Evolutionary conservation across 2,888 invertebrate genomes (phyloP), one percentile per base, ranked within the genome.

Genomic region (Frankliniella fusca): DNA sequence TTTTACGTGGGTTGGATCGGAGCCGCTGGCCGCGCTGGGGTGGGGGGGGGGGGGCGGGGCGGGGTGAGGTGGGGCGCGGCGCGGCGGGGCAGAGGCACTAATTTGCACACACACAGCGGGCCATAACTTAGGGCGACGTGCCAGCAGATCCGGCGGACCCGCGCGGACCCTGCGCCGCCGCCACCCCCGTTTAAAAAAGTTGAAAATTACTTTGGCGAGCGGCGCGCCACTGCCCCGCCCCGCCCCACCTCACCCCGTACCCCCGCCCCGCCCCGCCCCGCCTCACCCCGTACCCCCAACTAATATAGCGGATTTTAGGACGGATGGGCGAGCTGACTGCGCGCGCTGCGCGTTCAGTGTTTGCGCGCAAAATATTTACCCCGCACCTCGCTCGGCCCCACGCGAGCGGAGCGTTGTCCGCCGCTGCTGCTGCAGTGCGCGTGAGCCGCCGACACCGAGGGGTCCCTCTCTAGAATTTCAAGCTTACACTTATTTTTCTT

Each of bases 121-220:
- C 70, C 23, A 70, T 70, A 23, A 23, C 27, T 23, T 76, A 27
- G 70, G 54, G 70, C 23, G 70, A 23, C 23, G 23, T 12, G 70
- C 70, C 70, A 76, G 23, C 54, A 54, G 70, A 76, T 76, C 23
- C 38, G 27, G 70, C 27, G 15, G 70, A 2, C 27, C 70, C 27
- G 27, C 70, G 10, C 70, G 2, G 27, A n/a, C 70, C 27, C 23
- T 0, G 70, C 70, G 27, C 27, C 70, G 27, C 70, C 9, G 70
- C 38, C 5, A 38, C 38, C 38, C 38, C 18, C 54, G 54, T 54
- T 76, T 76, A 76, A 76, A 76, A 76, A 76, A 76, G 70, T 76
- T 76, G 70, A 27, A 27, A 76, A 76, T 76, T 23, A 76, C 70
- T 76, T 76, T 76, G 70, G n/a, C 27, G 70, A 76, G 27, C 23